A percentile compares a stretch with the other conserved stretches of the same genome.
Evolutionary conservation across 2,797 vertebrate species (phyloP).

Genomic region (Zalophus californianus): DNA sequence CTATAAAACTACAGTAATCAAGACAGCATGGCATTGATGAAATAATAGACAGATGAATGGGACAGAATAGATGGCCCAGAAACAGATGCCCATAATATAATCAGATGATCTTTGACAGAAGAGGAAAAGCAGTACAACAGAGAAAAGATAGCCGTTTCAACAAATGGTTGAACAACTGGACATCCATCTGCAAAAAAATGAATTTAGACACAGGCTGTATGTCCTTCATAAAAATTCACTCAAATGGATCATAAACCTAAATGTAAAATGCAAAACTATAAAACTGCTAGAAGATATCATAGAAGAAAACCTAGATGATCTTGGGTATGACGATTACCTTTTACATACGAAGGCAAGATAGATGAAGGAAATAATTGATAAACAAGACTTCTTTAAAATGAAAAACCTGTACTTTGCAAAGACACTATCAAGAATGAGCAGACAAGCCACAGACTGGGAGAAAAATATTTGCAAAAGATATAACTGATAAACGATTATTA

Average conservation of each 20-base stretch:
- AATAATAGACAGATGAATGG: background rate
- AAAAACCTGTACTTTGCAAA: background rate
- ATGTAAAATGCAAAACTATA: background rate
- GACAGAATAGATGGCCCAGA: background rate
- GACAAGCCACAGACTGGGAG: background rate
- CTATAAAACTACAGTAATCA: background rate
- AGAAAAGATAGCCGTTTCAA: background rate
- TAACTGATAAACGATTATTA: background rate
- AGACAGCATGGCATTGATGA: background rate
- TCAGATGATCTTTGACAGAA: background rate
- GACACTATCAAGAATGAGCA: background rate
- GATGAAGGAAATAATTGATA: background rate
- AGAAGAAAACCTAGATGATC: background rate
- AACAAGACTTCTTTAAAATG: background rate
- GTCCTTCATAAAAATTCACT: background rate
- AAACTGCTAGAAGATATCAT: background rate
- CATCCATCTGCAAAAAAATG: background rate
- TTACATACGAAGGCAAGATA: background rate
- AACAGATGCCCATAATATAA: background rate
- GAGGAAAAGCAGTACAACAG: background rate
- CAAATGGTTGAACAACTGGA: background rate
- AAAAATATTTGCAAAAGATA: slow-evolving; percentile 4
- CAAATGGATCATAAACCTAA: background rate
- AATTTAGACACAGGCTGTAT: background rate
- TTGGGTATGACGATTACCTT: background rate